These are phyloP conservation scores for Lichenostomus cassidix DNA, from an alignment of 2,113 vertebrate species.

Conservation along the genomic window DNA sequence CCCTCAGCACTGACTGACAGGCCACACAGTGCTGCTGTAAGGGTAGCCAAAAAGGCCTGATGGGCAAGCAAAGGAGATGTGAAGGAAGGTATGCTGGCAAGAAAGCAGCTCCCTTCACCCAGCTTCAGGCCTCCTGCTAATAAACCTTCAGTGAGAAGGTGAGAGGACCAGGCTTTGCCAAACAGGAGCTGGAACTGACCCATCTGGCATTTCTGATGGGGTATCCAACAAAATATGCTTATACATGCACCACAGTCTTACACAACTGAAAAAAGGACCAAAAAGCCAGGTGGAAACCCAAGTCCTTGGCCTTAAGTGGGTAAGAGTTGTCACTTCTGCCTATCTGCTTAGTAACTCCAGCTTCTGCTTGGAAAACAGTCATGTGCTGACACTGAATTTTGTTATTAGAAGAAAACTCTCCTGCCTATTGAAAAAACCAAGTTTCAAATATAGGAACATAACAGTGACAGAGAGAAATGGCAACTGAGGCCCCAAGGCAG, in stretches of 20 bases:
- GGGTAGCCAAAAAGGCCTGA: neutral
- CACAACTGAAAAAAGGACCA: neutral
- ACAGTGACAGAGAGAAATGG: neutral
- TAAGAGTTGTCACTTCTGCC: neutral
- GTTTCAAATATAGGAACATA: neutral
- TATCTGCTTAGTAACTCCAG: neutral
- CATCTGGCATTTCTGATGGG: neutral
- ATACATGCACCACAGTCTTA: neutral
- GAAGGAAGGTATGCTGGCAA: neutral
- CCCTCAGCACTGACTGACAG: neutral
- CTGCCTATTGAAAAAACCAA: neutral
- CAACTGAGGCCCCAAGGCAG: neutral
- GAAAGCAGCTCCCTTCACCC: neutral
- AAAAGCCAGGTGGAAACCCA: neutral
- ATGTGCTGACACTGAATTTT: neutral
- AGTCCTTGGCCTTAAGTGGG: neutral
- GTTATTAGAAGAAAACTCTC: neutral
- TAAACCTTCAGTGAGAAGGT: neutral
- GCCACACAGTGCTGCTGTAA: neutral
- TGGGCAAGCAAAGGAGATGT: neutral
- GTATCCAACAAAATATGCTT: neutral
- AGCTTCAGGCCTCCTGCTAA: neutral
- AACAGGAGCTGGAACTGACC: neutral
- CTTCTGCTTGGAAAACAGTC: neutral
- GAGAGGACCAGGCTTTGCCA: neutral